Base-by-base conservation (phyloP, 2,797 vertebrate genomes). In the Ambastaia sidthimunki region DNA sequence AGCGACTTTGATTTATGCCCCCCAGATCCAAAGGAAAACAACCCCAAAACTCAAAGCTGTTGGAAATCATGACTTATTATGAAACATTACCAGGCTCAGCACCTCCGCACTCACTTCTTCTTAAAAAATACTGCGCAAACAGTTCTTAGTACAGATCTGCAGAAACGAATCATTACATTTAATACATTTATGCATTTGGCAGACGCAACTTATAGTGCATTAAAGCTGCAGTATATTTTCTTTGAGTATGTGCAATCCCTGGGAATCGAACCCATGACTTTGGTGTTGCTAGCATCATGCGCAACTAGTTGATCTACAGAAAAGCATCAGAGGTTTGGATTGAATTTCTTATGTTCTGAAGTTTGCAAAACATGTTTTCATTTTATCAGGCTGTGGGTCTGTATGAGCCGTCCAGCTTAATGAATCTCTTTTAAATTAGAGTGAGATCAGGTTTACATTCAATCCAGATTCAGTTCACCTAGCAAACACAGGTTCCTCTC, bases 261-360 rank as follows among this genome's bases (percentile, higher is more conserved):
- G 9, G 48, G 48, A 50, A 48, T 48, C 47, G 13, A 48, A 50
- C 48, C 16, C 1, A 10, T 50, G 48, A 41, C 37, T 9, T 50
- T 50, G 48, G 11, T 1, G 11, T 48, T 48, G 47, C 47, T 15
- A 48, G 12, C 3, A 10, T 3, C 47, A 48, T 13, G 12, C 47
- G 1, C 34, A 7, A 37, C 34, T 4, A 37, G 34, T 37, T 37
- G 1, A 70, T 73, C 28, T 74, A 25, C 66, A 34, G 71, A 48
- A 74, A 74, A 67, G 60, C 72, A 71, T 55, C 28, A 44, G 50
- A 72, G 62, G 59, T 80, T 80, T 83, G 72, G 71, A 48, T 71
- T 71, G 50, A 59, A 80, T 80, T 71, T 59, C 77, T 71, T 52
- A 71, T 74, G 55, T 65, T 48, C 11, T 52, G 28, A 63, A 23